Percentiles rank a stretch among this genome's conserved stretches.
phyloP scores from a whole-genome alignment of 2,888 invertebrate species.

The Ametastegia equiseti region DNA sequence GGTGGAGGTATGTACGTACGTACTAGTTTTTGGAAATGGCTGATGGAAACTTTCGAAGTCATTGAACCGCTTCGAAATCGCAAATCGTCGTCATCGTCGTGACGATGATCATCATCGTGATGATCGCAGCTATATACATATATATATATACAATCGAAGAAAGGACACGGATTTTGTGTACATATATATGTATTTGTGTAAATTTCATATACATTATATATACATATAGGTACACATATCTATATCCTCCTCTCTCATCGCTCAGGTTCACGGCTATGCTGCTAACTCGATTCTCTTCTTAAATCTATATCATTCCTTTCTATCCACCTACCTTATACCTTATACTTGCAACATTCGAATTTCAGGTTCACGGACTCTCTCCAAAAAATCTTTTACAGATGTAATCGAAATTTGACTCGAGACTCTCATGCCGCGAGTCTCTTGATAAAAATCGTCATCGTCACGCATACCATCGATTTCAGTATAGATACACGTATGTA shows the following conservation, averaged over 20 bases:
- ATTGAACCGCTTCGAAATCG: constrained; percentile 33
- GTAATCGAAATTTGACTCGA: too few species aligned
- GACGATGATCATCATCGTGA: background rate
- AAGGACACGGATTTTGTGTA: background rate
- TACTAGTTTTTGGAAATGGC: background rate
- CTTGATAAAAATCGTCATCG: too few species aligned
- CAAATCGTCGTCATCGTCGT: too few species aligned
- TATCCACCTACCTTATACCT: background rate
- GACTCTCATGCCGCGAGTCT: too few species aligned
- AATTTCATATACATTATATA: too few species aligned
- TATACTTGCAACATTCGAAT: background rate
- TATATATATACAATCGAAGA: too few species aligned
- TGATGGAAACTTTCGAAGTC: constrained; percentile 30
- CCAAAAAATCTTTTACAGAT: background rate
- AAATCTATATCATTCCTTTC: too few species aligned
- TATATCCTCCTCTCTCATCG: background rate
- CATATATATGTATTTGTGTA: background rate
- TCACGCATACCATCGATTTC: too few species aligned
- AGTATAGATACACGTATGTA: too few species aligned
- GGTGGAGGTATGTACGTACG: too few species aligned
- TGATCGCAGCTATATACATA: background rate
- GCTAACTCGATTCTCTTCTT: too few species aligned
- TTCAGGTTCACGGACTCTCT: constrained; percentile 38
- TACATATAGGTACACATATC: too few species aligned
- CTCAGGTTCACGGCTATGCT: constrained; percentile 37